These are phyloP conservation scores for Pseudochirops corinnae DNA, from an alignment of 2,797 vertebrate species.

Conservation along the genomic window DNA sequence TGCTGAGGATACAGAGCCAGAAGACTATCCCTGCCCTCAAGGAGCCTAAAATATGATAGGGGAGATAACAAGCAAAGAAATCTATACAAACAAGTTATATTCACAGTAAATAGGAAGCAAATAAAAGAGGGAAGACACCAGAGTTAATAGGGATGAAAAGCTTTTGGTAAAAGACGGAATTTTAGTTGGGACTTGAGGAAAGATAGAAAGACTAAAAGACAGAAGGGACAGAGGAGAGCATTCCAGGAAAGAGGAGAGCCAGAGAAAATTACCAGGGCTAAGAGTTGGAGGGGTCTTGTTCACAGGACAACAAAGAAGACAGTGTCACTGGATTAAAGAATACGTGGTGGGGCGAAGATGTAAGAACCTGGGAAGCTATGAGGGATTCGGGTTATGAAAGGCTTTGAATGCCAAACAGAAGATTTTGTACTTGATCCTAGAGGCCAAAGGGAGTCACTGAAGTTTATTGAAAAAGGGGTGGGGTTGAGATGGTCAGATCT, in stretches of 20 bases:
- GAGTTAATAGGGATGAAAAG: neutral
- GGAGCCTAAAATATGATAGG: neutral
- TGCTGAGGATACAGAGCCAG: neutral
- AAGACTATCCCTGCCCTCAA: neutral
- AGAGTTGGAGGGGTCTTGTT: neutral
- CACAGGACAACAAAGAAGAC: neutral
- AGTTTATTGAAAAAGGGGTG: neutral
- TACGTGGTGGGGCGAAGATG: neutral
- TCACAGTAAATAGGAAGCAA: neutral
- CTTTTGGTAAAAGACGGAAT: neutral
- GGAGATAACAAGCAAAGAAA: neutral
- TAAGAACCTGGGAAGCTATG: neutral
- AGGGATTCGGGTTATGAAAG: neutral
- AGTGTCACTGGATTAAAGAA: neutral
- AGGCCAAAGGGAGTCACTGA: neutral
- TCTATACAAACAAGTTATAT: neutral
- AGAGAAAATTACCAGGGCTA: neutral
- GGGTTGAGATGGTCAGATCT: neutral
- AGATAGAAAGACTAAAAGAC: neutral
- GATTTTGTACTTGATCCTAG: neutral
- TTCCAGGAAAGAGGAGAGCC: neutral
- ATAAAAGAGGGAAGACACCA: neutral
- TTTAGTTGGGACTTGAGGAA: neutral
- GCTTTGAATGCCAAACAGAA: neutral
- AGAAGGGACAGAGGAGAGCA: neutral